phyloP scores from a whole-genome alignment of 2,888 invertebrate genomes.

The Urechis unicinctus region DNA sequence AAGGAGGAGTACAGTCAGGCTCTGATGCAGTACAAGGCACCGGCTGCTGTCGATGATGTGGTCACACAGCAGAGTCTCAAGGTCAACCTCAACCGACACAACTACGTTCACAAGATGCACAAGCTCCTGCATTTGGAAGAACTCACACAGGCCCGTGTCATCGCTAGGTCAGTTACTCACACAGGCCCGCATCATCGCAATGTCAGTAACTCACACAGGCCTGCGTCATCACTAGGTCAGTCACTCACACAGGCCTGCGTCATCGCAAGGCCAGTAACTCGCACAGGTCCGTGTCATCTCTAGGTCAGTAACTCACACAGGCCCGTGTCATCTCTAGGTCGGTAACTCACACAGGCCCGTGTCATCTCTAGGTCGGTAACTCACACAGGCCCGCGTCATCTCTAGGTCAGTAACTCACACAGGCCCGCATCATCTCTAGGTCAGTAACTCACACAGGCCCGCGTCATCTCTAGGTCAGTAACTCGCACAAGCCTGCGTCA shows the following conservation, averaged over 20 bases:
- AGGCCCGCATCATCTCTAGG: too few species aligned
- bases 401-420: too few species aligned
- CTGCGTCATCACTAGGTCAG: neutral
- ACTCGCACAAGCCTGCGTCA: too few species aligned
- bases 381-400: too few species aligned
- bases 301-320: neutral
- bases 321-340: too few species aligned
- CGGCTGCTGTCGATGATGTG: conserved; percentile 29
- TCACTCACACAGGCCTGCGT: too few species aligned
- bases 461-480: too few species aligned
- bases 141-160: conserved; percentile 24
- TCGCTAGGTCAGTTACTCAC: neutral
- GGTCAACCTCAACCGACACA: conserved; percentile 37
- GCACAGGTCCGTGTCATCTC: conserved; percentile 19
- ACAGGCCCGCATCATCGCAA: too few species aligned
- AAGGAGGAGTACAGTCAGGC: conserved; percentile 19
- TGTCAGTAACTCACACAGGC: conserved; percentile 39
- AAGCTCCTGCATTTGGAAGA: conserved; percentile 41
- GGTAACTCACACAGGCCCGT: conserved; percentile 34
- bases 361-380: neutral
- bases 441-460: too few species aligned
- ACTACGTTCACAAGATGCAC: conserved; percentile 46
- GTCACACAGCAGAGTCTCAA: conserved; percentile 34
- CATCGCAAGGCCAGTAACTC: conserved; percentile 41
- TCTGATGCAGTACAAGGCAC: conserved; percentile 33